phyloP scores from a whole-genome alignment of 2,888 invertebrate species.

The Chironomus tentans region DNA sequence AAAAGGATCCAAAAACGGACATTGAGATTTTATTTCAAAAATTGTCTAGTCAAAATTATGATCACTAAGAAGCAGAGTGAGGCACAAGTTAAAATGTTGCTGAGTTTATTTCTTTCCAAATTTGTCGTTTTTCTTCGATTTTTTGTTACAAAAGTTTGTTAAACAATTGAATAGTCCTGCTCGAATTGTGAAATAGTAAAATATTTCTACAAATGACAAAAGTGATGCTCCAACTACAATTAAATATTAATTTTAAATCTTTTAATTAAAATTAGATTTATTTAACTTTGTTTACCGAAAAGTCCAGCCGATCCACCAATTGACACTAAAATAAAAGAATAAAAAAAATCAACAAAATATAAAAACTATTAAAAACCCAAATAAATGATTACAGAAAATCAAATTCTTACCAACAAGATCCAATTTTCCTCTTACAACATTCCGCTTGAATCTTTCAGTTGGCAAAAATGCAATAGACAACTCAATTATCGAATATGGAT shows the following conservation, averaged over 20 bases:
- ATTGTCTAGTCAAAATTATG: too few relatives aligned
- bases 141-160: not conserved
- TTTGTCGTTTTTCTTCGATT: not conserved
- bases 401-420: conserved; percentile 63
- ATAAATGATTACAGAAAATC: too few relatives aligned
- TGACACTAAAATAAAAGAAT: conserved; percentile 45
- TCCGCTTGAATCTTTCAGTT: conserved; percentile 60
- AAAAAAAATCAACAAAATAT: too few relatives aligned
- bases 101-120: not conserved
- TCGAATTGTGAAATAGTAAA: conserved; percentile 49
- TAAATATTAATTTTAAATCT: too few relatives aligned
- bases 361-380: too few relatives aligned
- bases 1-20: too few relatives aligned
- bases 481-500: conserved; percentile 44
- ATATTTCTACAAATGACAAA: conserved; percentile 55
- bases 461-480: conserved; percentile 57
- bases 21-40: too few relatives aligned
- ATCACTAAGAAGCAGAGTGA: too few relatives aligned
- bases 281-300: too few relatives aligned
- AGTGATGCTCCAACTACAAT: conserved; percentile 50
- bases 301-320: conserved; percentile 57
- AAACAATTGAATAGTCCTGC: conserved; percentile 12
- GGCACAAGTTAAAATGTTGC: too few relatives aligned
- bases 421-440: conserved; percentile 60
- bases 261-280: too few relatives aligned